phyloP scores from a whole-genome alignment of 37 sponge, comb jelly and placozoan genomes.

The Cladorhizidae sp. region DNA sequence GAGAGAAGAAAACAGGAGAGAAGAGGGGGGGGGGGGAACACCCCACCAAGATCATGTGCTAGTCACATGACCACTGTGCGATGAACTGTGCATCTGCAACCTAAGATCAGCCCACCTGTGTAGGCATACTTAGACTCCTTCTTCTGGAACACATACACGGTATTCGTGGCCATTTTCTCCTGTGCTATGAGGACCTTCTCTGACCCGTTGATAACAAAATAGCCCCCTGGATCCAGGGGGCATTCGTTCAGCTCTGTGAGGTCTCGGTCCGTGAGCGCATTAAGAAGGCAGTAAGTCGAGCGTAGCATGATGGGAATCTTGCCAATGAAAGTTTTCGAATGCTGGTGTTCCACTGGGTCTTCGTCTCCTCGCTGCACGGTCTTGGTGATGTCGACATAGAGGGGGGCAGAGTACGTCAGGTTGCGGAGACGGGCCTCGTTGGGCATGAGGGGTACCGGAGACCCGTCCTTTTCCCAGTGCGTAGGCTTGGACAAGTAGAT shows the following conservation, averaged over 20 bases:
- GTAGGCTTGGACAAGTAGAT: constrained; percentile 99
- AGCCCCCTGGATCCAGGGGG: constrained; percentile 99
- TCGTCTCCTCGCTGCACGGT: constrained; percentile 73
- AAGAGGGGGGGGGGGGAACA: too few species aligned
- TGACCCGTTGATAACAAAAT: constrained; percentile 98
- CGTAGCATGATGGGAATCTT: constrained; percentile 99
- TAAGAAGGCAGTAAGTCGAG: constrained; percentile 96
- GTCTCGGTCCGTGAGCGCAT: constrained; percentile 92
- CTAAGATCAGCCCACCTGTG: constrained; percentile 18
- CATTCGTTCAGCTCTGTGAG: constrained; percentile 99
- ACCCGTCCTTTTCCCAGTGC: constrained; percentile 98
- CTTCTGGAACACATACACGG: constrained; percentile 97
- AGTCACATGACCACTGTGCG: not conserved
- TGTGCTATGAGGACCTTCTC: constrained; percentile 99
- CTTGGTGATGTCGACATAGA: constrained; percentile 97
- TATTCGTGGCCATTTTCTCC: constrained; percentile 99
- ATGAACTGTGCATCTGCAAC: too few species aligned
- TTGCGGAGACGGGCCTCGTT: constrained; percentile 98
- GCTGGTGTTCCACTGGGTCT: constrained; percentile 59
- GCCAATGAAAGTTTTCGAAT: constrained; percentile 95
- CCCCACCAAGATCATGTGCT: not conserved
- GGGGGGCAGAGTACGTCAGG: constrained; percentile 97
- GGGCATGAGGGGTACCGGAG: constrained; percentile 94
- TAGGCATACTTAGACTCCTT: constrained; percentile 99
- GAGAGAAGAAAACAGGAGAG: too few species aligned